Percentiles rank a stretch among this genome's conserved stretches.
Conservation (phyloP, 2,113 vertebrate species). For the Pagrus major region DNA sequence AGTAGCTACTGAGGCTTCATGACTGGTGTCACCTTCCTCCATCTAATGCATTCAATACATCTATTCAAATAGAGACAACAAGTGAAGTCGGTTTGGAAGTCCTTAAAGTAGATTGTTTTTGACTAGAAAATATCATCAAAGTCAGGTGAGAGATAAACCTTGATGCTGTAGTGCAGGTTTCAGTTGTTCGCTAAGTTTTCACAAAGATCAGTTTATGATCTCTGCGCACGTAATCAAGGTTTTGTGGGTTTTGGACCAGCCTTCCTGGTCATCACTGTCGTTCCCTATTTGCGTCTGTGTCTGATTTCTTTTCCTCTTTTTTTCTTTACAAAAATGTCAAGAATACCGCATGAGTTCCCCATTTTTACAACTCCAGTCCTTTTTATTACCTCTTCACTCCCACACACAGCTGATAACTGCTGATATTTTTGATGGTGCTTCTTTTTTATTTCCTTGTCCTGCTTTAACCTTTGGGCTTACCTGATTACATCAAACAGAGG, state of each 20-base stretch:
- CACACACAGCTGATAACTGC: background rate
- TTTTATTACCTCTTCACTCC: background rate
- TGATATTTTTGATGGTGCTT: background rate
- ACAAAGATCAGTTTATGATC: too few relatives aligned
- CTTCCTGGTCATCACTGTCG: background rate
- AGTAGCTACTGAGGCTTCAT: background rate
- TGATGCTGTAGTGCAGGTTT: background rate
- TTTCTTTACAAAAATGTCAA: background rate
- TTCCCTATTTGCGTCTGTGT: background rate
- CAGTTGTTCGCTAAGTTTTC: too few relatives aligned
- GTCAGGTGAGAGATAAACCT: background rate
- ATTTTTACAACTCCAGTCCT: background rate
- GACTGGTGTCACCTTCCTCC: background rate
- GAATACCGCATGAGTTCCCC: background rate
- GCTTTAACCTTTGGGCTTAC: background rate
- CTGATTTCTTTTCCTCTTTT: conserved; percentile 42
- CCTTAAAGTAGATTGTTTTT: background rate
- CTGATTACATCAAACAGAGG: background rate
- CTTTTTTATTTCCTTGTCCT: background rate
- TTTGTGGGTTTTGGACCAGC: background rate
- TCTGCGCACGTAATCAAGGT: too few relatives aligned
- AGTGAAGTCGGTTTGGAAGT: background rate
- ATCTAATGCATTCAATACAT: background rate
- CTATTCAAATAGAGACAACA: background rate
- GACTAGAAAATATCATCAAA: background rate